phyloP scores from a whole-genome alignment of 2,888 invertebrate genomes.

The Patella ulyssiponensis region DNA sequence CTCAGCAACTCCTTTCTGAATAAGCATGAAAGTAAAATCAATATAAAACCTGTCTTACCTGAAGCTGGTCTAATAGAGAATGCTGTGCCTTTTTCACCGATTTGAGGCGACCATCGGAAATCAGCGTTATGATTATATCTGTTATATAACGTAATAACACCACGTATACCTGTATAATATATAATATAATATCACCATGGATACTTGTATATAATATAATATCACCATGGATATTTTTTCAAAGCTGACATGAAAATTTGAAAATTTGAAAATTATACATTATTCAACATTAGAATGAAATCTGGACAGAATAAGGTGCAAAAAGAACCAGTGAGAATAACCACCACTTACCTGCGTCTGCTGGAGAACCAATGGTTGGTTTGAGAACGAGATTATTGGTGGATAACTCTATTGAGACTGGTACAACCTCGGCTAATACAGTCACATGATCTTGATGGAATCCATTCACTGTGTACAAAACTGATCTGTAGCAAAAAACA shows the following conservation, averaged over 20 bases:
- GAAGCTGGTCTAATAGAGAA: slow-evolving; percentile 72
- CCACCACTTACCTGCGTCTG: slow-evolving; percentile 62
- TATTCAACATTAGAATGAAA: too few species aligned
- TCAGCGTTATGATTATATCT: slow-evolving; percentile 70
- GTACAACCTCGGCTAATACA: slow-evolving; percentile 69
- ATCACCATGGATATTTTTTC: too few species aligned
- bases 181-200: not conserved
- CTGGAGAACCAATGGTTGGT: slow-evolving; percentile 64
- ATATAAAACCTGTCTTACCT: slow-evolving; percentile 45
- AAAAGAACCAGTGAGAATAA: not conserved
- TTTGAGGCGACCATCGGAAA: slow-evolving; percentile 71
- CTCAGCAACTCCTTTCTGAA: too few species aligned
- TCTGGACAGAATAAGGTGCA: too few species aligned
- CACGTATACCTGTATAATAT: slow-evolving; percentile 59
- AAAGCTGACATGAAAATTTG: too few species aligned
- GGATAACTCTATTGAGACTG: slow-evolving; percentile 65
- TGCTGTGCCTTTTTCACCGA: slow-evolving; percentile 69
- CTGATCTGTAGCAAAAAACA: slow-evolving; percentile 57
- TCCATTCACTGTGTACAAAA: slow-evolving; percentile 70
- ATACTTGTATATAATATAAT: too few species aligned
- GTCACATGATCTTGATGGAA: slow-evolving; percentile 71
- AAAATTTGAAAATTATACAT: too few species aligned
- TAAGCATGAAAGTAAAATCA: not conserved
- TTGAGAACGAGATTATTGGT: slow-evolving; percentile 61
- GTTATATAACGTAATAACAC: slow-evolving; percentile 69